Conservation (phyloP, 2,113 vertebrate species). For the Phainopepla nitens region DNA sequence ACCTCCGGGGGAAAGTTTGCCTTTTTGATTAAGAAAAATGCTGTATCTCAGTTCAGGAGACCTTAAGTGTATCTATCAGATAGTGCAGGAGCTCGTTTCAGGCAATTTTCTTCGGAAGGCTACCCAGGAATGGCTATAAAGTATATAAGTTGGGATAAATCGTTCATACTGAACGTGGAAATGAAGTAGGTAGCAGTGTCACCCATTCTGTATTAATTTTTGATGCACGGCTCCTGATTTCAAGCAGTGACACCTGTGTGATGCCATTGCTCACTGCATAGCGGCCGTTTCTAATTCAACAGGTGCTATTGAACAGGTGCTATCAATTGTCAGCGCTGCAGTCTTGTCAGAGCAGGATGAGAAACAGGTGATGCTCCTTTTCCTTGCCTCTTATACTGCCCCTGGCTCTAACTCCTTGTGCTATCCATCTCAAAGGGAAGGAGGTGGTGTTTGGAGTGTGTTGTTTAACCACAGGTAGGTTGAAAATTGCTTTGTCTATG, state of each 20-base stretch:
- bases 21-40: not conserved
- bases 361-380: not conserved
- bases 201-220: not conserved
- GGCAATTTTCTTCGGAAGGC: not conserved
- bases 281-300: not conserved
- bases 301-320: not conserved
- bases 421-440: accelerated
- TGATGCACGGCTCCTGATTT: not conserved
- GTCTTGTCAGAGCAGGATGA: not conserved
- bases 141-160: not conserved
- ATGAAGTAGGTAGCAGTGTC: not conserved
- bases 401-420: not conserved
- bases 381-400: not conserved
- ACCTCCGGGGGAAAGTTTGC: accelerated
- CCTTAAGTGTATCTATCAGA: accelerated
- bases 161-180: not conserved
- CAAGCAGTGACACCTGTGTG: not conserved
- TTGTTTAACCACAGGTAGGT: not conserved
- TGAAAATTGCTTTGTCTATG: not conserved
- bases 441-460: not conserved
- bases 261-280: not conserved
- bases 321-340: not conserved
- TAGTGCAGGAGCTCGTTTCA: not conserved
- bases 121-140: not conserved
- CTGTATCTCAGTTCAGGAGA: not conserved